Evolutionary conservation across 2,797 vertebrate species (phyloP).

Genomic region (Sebastes umbrosus): DNA sequence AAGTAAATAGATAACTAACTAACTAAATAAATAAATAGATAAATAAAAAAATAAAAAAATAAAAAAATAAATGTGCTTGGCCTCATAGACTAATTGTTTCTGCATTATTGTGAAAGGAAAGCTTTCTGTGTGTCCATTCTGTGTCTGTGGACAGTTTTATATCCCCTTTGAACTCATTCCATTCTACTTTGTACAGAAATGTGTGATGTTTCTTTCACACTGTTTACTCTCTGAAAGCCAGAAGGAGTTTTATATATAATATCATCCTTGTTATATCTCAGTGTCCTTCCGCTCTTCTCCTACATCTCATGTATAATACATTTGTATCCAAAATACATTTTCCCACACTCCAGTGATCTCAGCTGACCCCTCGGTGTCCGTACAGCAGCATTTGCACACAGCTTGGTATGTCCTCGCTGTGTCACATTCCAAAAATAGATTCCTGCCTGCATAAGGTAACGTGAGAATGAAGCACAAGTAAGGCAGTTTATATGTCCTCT

Average conservation of each 20-base stretch:
- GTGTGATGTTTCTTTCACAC: neutral
- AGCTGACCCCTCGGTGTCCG: neutral
- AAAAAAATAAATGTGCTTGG: neutral
- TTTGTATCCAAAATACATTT: neutral
- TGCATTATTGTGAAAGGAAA: neutral
- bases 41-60: too few relatives aligned
- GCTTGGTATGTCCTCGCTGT: slow-evolving; percentile 6
- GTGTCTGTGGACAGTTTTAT: too few relatives aligned
- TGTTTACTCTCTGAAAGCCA: neutral
- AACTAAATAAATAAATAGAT: too few relatives aligned
- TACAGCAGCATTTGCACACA: neutral
- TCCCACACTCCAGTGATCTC: neutral
- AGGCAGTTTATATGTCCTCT: neutral
- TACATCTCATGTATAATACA: neutral
- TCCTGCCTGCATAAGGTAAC: neutral
- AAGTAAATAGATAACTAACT: too few relatives aligned
- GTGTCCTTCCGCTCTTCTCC: neutral
- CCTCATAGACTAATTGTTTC: neutral
- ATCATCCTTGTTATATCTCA: neutral
- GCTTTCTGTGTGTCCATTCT: neutral
- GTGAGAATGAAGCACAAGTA: neutral
- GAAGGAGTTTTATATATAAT: neutral
- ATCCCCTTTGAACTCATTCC: too few relatives aligned
- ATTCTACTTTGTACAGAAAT: neutral
- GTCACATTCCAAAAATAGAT: slow-evolving; percentile 29